These are phyloP conservation scores for Carabus problematicus DNA, from an alignment of 2,888 invertebrate genomes.

Conservation along the genomic window DNA sequence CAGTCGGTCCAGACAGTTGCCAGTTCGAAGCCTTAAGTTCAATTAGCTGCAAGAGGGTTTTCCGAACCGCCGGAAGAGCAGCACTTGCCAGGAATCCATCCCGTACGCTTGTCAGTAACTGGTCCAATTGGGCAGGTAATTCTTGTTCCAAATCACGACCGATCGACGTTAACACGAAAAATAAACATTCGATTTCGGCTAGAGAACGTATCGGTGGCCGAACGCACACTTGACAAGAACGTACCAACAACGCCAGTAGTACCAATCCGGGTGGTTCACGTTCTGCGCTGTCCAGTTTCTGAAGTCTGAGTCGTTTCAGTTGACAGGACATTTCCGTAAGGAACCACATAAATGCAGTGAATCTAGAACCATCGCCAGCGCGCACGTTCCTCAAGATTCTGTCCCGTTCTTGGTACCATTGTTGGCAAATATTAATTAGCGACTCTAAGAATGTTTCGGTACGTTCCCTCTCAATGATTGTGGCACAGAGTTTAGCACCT, in stretches of 20 bases:
- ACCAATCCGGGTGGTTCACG: constrained; percentile 75
- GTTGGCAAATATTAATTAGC: constrained; percentile 86
- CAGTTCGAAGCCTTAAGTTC: constrained; percentile 90
- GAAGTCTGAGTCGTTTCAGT: constrained; percentile 73
- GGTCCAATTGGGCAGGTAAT: constrained; percentile 80
- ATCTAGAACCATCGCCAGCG: constrained; percentile 71
- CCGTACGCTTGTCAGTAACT: constrained; percentile 78
- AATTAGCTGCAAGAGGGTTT: constrained; percentile 86
- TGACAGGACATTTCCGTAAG: constrained; percentile 91
- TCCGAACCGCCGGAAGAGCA: constrained; percentile 78
- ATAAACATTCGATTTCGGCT: constrained; percentile 86
- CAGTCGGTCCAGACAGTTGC: constrained; percentile 89
- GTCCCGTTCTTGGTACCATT: constrained; percentile 87
- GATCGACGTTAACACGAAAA: constrained; percentile 87
- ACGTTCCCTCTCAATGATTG: constrained; percentile 86
- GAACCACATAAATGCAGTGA: constrained; percentile 87
- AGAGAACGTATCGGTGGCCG: constrained; percentile 81
- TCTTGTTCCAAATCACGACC: constrained; percentile 87
- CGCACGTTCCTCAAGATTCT: constrained; percentile 66
- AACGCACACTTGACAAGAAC: constrained; percentile 89
- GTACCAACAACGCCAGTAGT: constrained; percentile 82
- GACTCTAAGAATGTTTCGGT: constrained; percentile 90
- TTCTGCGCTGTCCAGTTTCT: constrained; percentile 63
- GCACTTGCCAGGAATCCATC: constrained; percentile 83
- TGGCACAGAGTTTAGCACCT: constrained; percentile 84